Conservation (phyloP, 2,888 invertebrate species). For the Synergus umbraculus region DNA sequence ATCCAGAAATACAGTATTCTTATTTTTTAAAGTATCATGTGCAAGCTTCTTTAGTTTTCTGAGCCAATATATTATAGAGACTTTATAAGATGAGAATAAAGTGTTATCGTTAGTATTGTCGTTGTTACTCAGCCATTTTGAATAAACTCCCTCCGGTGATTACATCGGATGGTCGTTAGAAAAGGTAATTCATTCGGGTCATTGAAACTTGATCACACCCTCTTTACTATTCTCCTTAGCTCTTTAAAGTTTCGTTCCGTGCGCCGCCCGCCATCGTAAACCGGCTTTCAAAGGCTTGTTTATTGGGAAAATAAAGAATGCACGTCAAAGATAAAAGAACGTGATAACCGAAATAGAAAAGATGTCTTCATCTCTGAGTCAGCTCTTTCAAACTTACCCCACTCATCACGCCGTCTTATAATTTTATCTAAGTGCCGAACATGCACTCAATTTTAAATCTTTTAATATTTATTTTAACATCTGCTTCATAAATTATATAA, state of each 20-base stretch:
- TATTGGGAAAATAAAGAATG: slow-evolving; percentile 30
- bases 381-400: neutral
- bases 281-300: slow-evolving; percentile 48
- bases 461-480: too few species aligned
- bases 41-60: neutral
- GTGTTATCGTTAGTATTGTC: slow-evolving; percentile 1
- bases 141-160: slow-evolving; percentile 42
- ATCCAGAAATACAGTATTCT: too few species aligned
- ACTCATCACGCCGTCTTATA: neutral
- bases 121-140: slow-evolving; percentile 21
- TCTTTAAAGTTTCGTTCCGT: slow-evolving; percentile 48
- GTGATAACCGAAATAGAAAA: slow-evolving; percentile 9
- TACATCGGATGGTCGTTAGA: slow-evolving; percentile 53
- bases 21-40: too few species aligned
- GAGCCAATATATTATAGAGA: neutral
- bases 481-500: too few species aligned
- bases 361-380: slow-evolving; percentile 1
- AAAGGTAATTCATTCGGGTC: slow-evolving; percentile 54
- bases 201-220: slow-evolving; percentile 48
- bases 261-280: slow-evolving; percentile 45
- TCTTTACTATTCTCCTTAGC: slow-evolving; percentile 45
- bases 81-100: slow-evolving; percentile 7
- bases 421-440: neutral
- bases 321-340: slow-evolving; percentile 7
- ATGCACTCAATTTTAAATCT: neutral